phyloP scores from a whole-genome alignment of 1,140 invertebrate species.

The Microplitis mediator region DNA sequence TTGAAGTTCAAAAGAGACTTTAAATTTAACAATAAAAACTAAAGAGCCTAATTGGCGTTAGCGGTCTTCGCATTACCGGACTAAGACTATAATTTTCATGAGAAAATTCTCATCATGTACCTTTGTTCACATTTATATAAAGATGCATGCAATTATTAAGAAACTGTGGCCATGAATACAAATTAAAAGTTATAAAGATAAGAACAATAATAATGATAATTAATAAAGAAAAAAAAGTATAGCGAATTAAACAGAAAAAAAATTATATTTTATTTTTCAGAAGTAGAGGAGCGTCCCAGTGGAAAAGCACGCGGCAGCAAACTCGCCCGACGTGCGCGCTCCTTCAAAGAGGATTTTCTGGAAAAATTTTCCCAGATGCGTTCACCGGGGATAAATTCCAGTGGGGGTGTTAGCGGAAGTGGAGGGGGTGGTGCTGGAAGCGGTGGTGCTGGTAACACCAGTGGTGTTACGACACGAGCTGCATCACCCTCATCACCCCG shows the following conservation, averaged over 20 bases:
- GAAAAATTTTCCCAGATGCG: conserved; percentile 87
- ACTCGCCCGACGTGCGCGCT: conserved; percentile 81
- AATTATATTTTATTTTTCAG: conserved; percentile 36
- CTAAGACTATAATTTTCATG: too few species aligned
- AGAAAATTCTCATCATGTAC: too few species aligned
- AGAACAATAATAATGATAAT: background rate
- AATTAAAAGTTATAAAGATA: background rate
- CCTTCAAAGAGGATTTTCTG: conserved; percentile 90
- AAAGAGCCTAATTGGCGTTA: too few species aligned
- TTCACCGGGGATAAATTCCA: conserved; percentile 63
- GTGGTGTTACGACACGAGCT: conserved; percentile 46
- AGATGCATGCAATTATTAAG: too few species aligned
- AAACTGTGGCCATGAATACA: too few species aligned
- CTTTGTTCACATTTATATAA: too few species aligned
- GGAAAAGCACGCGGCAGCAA: conserved; percentile 72
- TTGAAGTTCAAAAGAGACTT: too few species aligned
- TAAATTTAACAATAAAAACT: too few species aligned
- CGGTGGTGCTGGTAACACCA: conserved; percentile 28
- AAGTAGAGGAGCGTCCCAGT: conserved; percentile 55
- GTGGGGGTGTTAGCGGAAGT: conserved; percentile 35
- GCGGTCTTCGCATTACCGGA: too few species aligned
- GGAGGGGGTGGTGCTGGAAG: conserved; percentile 39
- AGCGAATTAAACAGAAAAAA: background rate
- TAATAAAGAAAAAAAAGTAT: background rate
- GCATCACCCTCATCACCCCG: conserved; percentile 60